A percentile compares a stretch with the other conserved stretches of the same genome.
Evolutionary conservation across 2,797 vertebrate species (phyloP).

Genomic region (Parambassis ranga): DNA sequence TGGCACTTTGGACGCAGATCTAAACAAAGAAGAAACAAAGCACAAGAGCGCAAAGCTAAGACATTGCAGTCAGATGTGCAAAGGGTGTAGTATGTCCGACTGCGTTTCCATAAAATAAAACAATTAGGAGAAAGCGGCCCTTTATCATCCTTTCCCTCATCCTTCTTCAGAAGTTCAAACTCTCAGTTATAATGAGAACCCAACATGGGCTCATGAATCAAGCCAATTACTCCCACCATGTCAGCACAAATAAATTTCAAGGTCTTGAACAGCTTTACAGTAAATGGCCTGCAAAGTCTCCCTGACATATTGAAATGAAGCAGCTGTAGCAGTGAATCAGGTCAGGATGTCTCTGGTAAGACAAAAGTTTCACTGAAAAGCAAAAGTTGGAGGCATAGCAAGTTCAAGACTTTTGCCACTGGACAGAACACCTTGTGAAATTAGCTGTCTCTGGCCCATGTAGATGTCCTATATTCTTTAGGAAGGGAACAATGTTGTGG

Average conservation of each 20-base stretch:
- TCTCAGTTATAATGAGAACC: slow-evolving; percentile 60
- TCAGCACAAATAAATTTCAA: slow-evolving; percentile 52
- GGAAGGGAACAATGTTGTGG: slow-evolving; percentile 27
- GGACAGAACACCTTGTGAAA: slow-evolving; percentile 30
- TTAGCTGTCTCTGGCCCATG: slow-evolving; percentile 22
- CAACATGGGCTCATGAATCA: slow-evolving; percentile 59
- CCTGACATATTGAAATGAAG: slow-evolving; percentile 21
- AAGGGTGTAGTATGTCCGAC: background rate
- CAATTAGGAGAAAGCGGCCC: slow-evolving; percentile 9
- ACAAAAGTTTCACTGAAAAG: background rate
- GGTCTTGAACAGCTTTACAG: slow-evolving; percentile 35
- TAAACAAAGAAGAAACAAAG: slow-evolving; percentile 73
- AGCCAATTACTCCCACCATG: slow-evolving; percentile 64
- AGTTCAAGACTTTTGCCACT: slow-evolving; percentile 16
- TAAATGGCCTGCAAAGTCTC: slow-evolving; percentile 41
- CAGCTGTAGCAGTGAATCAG: slow-evolving; percentile 29
- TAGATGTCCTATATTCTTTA: slow-evolving; percentile 62
- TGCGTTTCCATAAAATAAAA: slow-evolving; percentile 7
- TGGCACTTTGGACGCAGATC: slow-evolving; percentile 86
- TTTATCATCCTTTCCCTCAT: slow-evolving; percentile 24
- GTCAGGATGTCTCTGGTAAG: slow-evolving; percentile 18
- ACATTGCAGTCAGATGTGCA: slow-evolving; percentile 29
- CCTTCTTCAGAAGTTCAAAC: slow-evolving; percentile 42
- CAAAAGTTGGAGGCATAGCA: slow-evolving; percentile 1
- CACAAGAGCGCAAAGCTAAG: slow-evolving; percentile 23